phyloP scores from a whole-genome alignment of 1,140 invertebrate genomes.

The Dendroctonus valens region DNA sequence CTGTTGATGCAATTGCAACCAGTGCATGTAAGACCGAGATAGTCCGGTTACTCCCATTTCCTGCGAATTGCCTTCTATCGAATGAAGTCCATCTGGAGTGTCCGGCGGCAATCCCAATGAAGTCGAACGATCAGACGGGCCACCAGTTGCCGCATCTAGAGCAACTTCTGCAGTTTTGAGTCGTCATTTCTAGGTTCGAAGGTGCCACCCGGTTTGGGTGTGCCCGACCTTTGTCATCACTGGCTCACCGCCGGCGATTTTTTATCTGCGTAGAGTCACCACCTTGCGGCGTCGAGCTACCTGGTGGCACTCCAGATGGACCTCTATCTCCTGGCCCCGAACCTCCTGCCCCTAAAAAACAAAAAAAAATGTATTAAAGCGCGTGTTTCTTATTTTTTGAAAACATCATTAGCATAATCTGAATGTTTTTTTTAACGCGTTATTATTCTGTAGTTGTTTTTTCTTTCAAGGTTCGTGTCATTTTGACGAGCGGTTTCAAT shows the following conservation, averaged over 20 bases:
- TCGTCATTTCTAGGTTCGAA: slow-evolving; percentile 13
- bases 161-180: slow-evolving; percentile 1
- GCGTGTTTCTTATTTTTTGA: too few species aligned
- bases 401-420: too few species aligned
- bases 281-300: slow-evolving; percentile 62
- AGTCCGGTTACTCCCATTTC: slow-evolving; percentile 17
- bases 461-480: too few species aligned
- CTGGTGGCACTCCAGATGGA: slow-evolving; percentile 54
- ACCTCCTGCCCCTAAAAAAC: slow-evolving; percentile 45
- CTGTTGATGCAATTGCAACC: slow-evolving; percentile 29
- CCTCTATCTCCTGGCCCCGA: slow-evolving; percentile 39
- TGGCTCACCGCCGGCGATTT: slow-evolving; percentile 78
- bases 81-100: too few species aligned
- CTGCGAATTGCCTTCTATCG: slow-evolving; percentile 2
- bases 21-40: slow-evolving; percentile 28
- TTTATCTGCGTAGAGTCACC: slow-evolving; percentile 64
- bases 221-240: slow-evolving; percentile 54
- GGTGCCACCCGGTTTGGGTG: slow-evolving; percentile 31
- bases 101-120: background rate
- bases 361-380: too few species aligned
- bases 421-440: too few species aligned
- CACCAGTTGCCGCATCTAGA: background rate
- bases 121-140: background rate
- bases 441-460: too few species aligned
- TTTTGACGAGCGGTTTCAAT: too few species aligned